phyloP scores from a whole-genome alignment of 2,888 invertebrate genomes.

The Dicroscelio sp. region DNA sequence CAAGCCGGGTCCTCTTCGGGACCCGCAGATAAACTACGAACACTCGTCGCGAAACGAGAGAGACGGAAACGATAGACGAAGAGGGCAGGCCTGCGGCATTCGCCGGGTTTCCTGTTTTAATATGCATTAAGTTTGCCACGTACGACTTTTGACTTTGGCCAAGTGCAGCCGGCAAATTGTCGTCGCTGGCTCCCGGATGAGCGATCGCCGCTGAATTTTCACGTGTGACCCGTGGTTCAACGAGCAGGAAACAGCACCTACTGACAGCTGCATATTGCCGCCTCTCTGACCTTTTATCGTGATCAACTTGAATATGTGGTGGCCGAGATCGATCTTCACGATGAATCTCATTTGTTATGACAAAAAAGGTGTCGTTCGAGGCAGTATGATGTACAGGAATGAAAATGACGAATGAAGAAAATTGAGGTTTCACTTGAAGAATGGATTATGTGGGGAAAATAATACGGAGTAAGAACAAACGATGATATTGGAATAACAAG shows the following conservation, averaged over 20 bases:
- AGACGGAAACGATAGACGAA: background rate
- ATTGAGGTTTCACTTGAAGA: background rate
- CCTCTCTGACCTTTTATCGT: constrained; percentile 78
- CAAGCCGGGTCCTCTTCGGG: constrained; percentile 77
- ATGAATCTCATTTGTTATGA: constrained; percentile 57
- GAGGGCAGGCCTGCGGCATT: constrained; percentile 57
- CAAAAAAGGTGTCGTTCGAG: constrained; percentile 29
- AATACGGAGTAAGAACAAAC: no score
- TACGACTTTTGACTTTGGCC: constrained; percentile 88
- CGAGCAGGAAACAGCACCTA: constrained; percentile 77
- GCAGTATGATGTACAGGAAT: no score
- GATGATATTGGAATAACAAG: no score
- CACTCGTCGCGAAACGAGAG: constrained; percentile 83
- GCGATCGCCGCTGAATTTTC: constrained; percentile 73
- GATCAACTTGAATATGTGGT: constrained; percentile 49
- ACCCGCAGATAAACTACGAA: constrained; percentile 88
- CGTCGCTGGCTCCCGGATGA: constrained; percentile 71
- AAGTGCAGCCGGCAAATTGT: constrained; percentile 71
- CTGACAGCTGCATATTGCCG: constrained; percentile 78
- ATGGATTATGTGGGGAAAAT: no score
- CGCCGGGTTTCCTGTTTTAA: constrained; percentile 90
- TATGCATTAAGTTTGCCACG: constrained; percentile 89
- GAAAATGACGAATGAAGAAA: constrained; percentile 5
- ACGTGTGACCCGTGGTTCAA: constrained; percentile 82
- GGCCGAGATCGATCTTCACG: constrained; percentile 51